Evolutionary conservation across 1,140 invertebrate genomes (phyloP).

Genomic region (Scaptomyza graminum): DNA sequence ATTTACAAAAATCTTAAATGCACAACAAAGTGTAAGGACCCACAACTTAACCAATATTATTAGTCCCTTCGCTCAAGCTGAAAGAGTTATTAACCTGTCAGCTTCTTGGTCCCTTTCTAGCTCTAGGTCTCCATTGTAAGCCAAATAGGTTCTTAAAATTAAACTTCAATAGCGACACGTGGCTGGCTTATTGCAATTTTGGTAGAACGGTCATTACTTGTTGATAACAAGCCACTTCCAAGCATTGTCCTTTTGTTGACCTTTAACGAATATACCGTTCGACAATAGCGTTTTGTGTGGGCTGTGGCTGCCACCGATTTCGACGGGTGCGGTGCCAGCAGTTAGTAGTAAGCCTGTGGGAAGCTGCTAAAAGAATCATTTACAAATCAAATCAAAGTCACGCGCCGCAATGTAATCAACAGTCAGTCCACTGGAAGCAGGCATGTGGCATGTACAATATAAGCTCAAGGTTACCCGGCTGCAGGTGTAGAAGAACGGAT

Average conservation of each 20-base stretch:
- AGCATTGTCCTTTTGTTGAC: slow-evolving; percentile 77
- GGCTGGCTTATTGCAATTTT: slow-evolving; percentile 68
- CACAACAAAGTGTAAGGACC: background rate
- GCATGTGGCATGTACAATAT: slow-evolving; percentile 11
- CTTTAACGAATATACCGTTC: slow-evolving; percentile 57
- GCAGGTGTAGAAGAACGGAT: slow-evolving; percentile 35
- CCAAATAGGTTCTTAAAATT: slow-evolving; percentile 72
- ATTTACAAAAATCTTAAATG: too few relatives aligned
- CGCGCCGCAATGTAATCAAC: slow-evolving; percentile 78
- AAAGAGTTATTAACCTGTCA: slow-evolving; percentile 20
- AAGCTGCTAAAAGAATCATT: slow-evolving; percentile 75
- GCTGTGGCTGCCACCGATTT: slow-evolving; percentile 20
- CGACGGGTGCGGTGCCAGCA: background rate
- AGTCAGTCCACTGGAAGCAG: slow-evolving; percentile 42
- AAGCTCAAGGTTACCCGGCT: slow-evolving; percentile 5
- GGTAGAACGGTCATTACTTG: slow-evolving; percentile 4
- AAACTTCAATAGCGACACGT: slow-evolving; percentile 71
- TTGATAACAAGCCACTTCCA: slow-evolving; percentile 60
- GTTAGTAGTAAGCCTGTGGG: slow-evolving; percentile 22
- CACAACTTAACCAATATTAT: background rate
- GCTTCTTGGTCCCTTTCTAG: background rate
- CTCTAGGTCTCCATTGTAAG: background rate
- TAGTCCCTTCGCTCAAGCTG: slow-evolving; percentile 3
- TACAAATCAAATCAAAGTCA: slow-evolving; percentile 83
- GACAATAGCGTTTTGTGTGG: slow-evolving; percentile 18